Conservation (phyloP, 2,113 vertebrate genomes). For the Epinephelus moara region DNA sequence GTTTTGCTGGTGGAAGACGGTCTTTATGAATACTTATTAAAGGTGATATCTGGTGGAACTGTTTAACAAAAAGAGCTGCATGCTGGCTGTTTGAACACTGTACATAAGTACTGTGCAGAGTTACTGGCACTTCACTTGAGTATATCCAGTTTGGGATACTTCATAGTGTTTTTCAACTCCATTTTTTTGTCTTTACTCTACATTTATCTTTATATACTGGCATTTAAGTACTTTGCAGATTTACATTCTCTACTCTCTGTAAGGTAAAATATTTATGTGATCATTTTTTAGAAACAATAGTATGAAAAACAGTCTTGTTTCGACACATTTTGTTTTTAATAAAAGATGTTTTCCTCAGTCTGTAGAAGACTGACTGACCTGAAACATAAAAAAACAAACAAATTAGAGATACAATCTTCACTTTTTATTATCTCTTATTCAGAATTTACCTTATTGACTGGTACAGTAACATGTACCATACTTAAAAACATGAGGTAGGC, state of each 20-base stretch:
- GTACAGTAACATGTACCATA: background rate
- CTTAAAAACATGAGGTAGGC: background rate
- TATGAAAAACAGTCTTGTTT: background rate
- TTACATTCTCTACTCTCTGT: background rate
- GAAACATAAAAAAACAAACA: background rate
- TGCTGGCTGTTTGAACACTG: background rate
- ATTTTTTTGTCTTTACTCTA: background rate
- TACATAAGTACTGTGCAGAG: background rate
- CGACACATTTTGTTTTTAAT: background rate
- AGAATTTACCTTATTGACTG: background rate
- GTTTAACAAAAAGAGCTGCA: background rate
- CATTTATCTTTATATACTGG: background rate
- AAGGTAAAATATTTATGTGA: background rate
- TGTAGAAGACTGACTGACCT: background rate
- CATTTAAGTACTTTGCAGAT: background rate
- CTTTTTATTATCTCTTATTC: background rate
- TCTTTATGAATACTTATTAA: slow-evolving; percentile 25
- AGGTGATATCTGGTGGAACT: background rate
- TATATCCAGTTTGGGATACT: background rate
- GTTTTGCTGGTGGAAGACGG: slow-evolving; percentile 21
- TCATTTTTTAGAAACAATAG: background rate
- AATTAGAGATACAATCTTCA: background rate
- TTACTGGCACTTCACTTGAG: background rate
- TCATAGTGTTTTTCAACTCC: background rate
- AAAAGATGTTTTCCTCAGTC: background rate